Evolutionary conservation across 2,888 invertebrate genomes (phyloP).

Genomic region (Parochlus steinenii): DNA sequence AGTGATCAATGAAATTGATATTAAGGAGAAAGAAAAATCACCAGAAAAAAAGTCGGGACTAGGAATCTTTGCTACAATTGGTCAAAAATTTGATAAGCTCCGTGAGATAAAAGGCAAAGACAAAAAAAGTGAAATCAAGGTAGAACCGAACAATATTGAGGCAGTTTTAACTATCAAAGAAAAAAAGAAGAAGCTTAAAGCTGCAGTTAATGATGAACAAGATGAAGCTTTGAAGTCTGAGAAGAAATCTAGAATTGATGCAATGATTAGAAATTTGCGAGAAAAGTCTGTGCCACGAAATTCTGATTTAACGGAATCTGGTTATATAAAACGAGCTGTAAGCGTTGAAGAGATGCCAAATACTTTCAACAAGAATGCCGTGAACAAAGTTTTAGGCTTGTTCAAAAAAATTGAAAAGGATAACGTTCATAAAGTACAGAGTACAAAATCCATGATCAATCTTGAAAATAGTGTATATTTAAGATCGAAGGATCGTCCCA

Average conservation of each 20-base stretch:
- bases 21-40: slow-evolving; percentile 25
- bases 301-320: slow-evolving; percentile 42
- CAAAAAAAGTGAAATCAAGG: slow-evolving; percentile 17
- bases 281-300: slow-evolving; percentile 48
- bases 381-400: slow-evolving; percentile 57
- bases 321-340: slow-evolving; percentile 51
- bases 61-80: slow-evolving; percentile 54
- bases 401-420: slow-evolving; percentile 58
- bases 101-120: slow-evolving; percentile 27
- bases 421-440: slow-evolving; percentile 20
- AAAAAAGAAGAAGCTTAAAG: slow-evolving; percentile 32
- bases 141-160: slow-evolving; percentile 18
- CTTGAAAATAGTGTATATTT: slow-evolving; percentile 16
- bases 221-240: slow-evolving; percentile 19
- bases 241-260: slow-evolving; percentile 33
- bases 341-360: slow-evolving; percentile 50
- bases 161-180: slow-evolving; percentile 30
- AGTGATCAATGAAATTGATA: slow-evolving; percentile 24
- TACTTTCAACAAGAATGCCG: slow-evolving; percentile 44
- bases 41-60: slow-evolving; percentile 43
- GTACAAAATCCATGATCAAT: slow-evolving; percentile 26
- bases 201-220: slow-evolving; percentile 14
- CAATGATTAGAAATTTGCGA: slow-evolving; percentile 40
- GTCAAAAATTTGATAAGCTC: slow-evolving; percentile 59
- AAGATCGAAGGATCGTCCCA: slow-evolving; percentile 19